phyloP scores from a whole-genome alignment of 2,113 vertebrate species.

The Xiphophorus maculatus region DNA sequence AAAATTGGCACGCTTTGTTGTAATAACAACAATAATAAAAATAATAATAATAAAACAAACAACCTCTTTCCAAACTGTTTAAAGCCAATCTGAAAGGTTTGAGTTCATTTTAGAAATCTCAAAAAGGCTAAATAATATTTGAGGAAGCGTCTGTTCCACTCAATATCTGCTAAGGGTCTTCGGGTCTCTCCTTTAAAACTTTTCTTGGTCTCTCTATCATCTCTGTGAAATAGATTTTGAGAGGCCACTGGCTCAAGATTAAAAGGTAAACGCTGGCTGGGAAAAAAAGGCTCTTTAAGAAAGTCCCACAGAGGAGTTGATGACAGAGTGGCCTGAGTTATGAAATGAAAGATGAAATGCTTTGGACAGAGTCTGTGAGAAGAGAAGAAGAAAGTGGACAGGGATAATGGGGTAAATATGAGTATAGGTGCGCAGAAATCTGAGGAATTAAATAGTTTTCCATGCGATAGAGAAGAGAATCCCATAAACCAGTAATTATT shows the following conservation, averaged over 20 bases:
- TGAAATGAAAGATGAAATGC: constrained; percentile 53
- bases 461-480: no score
- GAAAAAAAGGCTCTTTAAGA: constrained; percentile 36
- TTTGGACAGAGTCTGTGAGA: constrained; percentile 18
- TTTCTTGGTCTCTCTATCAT: constrained; percentile 33
- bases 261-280: constrained; percentile 51
- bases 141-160: constrained; percentile 23
- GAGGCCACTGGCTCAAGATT: constrained; percentile 59
- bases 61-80: neutral
- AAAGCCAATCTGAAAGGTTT: constrained; percentile 5
- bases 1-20: no score
- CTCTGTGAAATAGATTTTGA: constrained; percentile 66
- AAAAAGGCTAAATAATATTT: neutral
- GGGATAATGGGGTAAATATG: neutral
- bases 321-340: constrained; percentile 59
- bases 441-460: neutral
- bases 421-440: neutral
- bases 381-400: neutral
- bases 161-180: constrained; percentile 42
- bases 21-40: neutral
- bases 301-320: constrained; percentile 42
- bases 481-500: no score
- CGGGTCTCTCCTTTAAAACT: constrained; percentile 36
- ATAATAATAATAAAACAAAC: neutral
- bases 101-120: no score